Evolutionary conservation across 2,888 invertebrate genomes (phyloP), one percentile per base, ranked within the genome.

Genomic region (Trissolcus japonicus): DNA sequence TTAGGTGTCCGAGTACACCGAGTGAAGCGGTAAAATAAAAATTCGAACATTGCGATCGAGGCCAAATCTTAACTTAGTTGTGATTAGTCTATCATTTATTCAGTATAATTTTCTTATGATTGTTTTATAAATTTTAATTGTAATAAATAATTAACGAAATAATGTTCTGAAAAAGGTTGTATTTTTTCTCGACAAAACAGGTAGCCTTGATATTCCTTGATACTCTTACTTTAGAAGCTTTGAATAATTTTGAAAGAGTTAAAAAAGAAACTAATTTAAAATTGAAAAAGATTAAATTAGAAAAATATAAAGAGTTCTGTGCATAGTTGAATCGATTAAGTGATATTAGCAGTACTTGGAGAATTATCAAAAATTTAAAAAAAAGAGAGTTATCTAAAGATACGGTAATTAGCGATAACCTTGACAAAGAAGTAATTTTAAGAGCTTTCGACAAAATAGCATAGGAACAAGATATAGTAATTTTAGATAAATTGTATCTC

Each of bases 201-300:
- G n/a, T n/a, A n/a, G n/a, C n/a, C n/a, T n/a, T n/a, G n/a, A n/a
- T n/a, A n/a, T n/a, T n/a, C n/a, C n/a, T n/a, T n/a, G n/a, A n/a
- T n/a, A n/a, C n/a, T n/a, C n/a, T n/a, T n/a, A n/a, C 40, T 40
- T 7, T 40, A 7, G 40, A 40, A 40, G 11, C 6, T 40, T 40
- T 40, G 40, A 46, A 46, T 46, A 46, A 46, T 11, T 46, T 11
- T 14, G n/a, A 46, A 13, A 46, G n/a, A 9, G n/a, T 46, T 11
- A 40, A 46, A n/a, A 46, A 9, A 46, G n/a, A 46, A 46, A n/a
- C n/a, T 46, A 46, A 46, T 46, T n/a, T 13, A 41, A 41, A 41
- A 4, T n/a, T 41, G 11, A 9, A n/a, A 9, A 41, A 41, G 4
- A 3, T 41, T n/a, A 41, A 41, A 2, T 2, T 13, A 3, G 41